Evolutionary conservation across 1,140 invertebrate genomes (phyloP).

Genomic region (Calycopis cecrops): DNA sequence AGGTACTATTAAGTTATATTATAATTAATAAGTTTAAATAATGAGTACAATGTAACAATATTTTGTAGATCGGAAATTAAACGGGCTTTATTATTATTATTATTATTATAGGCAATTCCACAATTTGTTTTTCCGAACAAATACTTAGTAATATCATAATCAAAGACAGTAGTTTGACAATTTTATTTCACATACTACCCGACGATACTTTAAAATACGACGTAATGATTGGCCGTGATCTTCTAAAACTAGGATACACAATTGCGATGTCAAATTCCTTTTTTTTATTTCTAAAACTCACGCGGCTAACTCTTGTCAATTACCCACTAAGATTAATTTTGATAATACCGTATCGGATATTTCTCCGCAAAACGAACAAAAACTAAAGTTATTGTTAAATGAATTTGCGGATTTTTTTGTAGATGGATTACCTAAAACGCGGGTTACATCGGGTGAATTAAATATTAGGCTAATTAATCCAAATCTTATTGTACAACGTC

Average conservation of each 20-base stretch:
- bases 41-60: no score
- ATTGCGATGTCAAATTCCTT: slow-evolving; percentile 10
- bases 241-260: slow-evolving; percentile 23
- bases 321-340: no score
- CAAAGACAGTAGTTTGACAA: no score
- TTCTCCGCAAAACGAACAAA: not conserved
- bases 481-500: slow-evolving; percentile 9
- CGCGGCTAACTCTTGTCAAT: no score
- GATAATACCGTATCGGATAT: not conserved
- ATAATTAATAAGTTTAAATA: no score
- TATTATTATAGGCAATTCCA: no score
- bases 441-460: slow-evolving; percentile 13
- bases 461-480: slow-evolving; percentile 13
- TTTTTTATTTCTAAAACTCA: not conserved
- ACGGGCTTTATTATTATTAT: no score
- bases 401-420: slow-evolving; percentile 9
- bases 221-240: slow-evolving; percentile 30
- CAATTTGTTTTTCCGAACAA: no score
- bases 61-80: no score
- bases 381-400: not conserved
- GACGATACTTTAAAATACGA: slow-evolving; percentile 22
- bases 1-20: no score
- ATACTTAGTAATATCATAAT: no score
- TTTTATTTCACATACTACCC: slow-evolving; percentile 29
- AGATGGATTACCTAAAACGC: slow-evolving; percentile 11